Base-by-base conservation (phyloP, 2,113 vertebrate genomes). In the Entosphenus tridentatus region DNA sequence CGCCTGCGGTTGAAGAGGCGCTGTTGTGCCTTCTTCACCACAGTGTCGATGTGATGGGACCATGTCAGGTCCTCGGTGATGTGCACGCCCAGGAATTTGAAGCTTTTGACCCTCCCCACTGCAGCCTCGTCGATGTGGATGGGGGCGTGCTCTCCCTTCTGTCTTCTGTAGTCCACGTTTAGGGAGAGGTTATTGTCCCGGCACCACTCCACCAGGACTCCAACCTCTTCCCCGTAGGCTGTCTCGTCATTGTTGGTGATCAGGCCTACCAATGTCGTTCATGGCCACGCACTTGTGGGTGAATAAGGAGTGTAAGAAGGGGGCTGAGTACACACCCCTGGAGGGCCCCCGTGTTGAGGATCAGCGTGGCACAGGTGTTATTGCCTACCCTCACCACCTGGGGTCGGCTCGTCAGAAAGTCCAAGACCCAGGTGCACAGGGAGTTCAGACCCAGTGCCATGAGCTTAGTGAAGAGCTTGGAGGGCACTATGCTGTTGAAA, bases 401-500 rank as follows among this genome's bases (percentile, higher is more conserved):
- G 7, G 58, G 58, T 62, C 8, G 5, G 16, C 58, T 6, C 8
- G 16, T 62, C 58, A 62, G 5, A 39, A 62, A 62, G 16, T 62
- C 58, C 58, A 62, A 8, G 58, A 62, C 16, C 58, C 58, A 62
- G 16, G 13, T 62, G 58, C 58, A 62, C 5, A 62, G 58, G 7
- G 58, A 62, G 58, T 62, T 62, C 5, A 62, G 58, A 14, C 58
- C 58, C 16, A 17, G 58, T 13, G 13, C 58, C 16, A 13, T 62
- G 58, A 62, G 58, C 58, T 17, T 62, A 17, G 58, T 62, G 58
- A 62, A 14, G 58, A 62, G 58, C 58, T 62, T 62, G 58, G 58
- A 13, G 58, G 58, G 58, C 3, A 62, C 58, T 14, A 62, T 62
- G 58, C 16, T 62, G 16, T 62, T 62, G 58, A 62, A 62, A 14